These are phyloP conservation scores for Chaenocephalus aceratus DNA, from an alignment of 2,113 vertebrate species.

Conservation along the genomic window DNA sequence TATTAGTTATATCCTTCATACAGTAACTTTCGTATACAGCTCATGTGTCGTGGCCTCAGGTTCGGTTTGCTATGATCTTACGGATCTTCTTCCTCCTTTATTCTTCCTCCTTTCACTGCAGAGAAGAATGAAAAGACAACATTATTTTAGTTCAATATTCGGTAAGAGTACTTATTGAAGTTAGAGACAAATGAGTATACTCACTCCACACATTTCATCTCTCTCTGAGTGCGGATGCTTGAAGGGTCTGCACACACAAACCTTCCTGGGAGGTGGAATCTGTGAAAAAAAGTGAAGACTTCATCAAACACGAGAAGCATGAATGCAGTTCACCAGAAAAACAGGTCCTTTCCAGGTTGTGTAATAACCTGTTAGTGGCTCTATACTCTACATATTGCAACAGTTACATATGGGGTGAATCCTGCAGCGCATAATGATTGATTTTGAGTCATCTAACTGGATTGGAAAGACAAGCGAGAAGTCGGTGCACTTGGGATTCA, in stretches of 20 bases:
- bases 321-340: not conserved
- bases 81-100: too few relatives aligned
- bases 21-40: not conserved
- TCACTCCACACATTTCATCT: slow-evolving; percentile 67
- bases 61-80: rapidly evolving
- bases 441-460: not conserved
- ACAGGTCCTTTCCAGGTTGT: not conserved
- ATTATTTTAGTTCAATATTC: not conserved
- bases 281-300: slow-evolving; percentile 37
- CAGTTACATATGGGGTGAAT: not conserved
- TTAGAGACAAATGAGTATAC: slow-evolving; percentile 6
- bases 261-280: slow-evolving; percentile 59
- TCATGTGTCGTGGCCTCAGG: not conserved
- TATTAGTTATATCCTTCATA: too few relatives aligned
- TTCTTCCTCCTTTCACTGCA: slow-evolving; percentile 11
- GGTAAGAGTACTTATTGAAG: not conserved
- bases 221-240: slow-evolving; percentile 27
- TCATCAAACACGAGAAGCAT: not conserved
- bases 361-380: not conserved
- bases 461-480: not conserved
- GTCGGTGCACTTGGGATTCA: not conserved
- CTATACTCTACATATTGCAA: too few relatives aligned
- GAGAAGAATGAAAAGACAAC: not conserved
- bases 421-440: not conserved
- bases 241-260: slow-evolving; percentile 74